Evolutionary conservation across 2,888 invertebrate genomes (phyloP), one percentile per base, ranked within the genome.

Genomic region (Sylvicola cinctus): DNA sequence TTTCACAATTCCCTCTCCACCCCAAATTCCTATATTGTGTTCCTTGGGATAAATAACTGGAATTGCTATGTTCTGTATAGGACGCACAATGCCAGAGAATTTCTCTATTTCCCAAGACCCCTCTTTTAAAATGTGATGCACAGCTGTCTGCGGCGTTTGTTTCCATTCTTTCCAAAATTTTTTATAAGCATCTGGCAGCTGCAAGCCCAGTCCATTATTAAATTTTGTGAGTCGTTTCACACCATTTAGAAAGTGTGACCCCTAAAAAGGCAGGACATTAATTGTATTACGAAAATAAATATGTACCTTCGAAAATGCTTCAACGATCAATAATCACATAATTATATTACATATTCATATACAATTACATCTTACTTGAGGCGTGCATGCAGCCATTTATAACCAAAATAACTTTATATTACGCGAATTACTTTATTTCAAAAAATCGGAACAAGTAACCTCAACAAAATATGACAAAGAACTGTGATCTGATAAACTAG

Each of bases 1-100:
- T 63, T 85, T 78, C 15, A 98, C 62, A 1, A 96, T 68, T 23
- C 77, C 87, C 62, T 98, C 98, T 7, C 96, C 96, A 40, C 93
- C 96, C 95, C 95, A 96, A 41, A 98, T 63, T 23, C 93, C 93
- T 30, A 71, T 48, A 51, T 93, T 62, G 36, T 76, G 62, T 60
- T 95, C 85, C 27, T 67, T 61, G 0, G 93, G 83, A 51, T 70
- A 77, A 41, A 70, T 68, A 2, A 90, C 48, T 2, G 79, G 81
- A 20, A 95, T 55, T 20, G 78, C 70, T 29, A 71, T 47, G 60
- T 87, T 78, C 51, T 85, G 80, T 32, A 85, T 60, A 1, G 74
- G 75, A 37, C 59, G 50, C 10, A 80, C 73, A 60, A 72, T 68
- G 35, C 79, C 80, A 33, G 77, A 78, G 13, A 72, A 49, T 39